Conservation (phyloP, 2,113 vertebrate genomes). For the Euleptes europaea region DNA sequence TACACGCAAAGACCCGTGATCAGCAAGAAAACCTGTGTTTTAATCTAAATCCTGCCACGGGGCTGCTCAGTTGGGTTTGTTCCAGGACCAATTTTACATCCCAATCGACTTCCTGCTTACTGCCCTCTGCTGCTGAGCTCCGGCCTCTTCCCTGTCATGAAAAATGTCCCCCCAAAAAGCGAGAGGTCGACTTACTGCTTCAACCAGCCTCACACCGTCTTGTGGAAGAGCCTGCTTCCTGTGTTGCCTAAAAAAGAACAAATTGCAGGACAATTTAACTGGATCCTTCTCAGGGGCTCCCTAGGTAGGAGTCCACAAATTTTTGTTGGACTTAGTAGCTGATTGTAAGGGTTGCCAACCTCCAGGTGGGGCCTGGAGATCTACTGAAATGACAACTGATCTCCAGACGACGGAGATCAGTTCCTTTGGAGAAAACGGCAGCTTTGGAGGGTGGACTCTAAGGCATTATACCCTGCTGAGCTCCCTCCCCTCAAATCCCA, state of each 20-base stretch:
- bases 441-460: no score
- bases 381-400: no score
- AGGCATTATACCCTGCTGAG: no score
- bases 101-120: background rate
- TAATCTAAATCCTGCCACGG: background rate
- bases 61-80: background rate
- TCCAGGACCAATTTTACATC: background rate
- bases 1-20: no score
- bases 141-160: background rate
- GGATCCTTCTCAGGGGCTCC: background rate
- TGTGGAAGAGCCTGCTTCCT: constrained; percentile 29
- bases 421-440: no score
- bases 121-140: background rate
- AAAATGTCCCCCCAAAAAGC: no score
- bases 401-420: no score
- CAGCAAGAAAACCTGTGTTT: no score
- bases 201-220: constrained; percentile 17
- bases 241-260: constrained; percentile 56
- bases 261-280: background rate
- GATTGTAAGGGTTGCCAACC: no score
- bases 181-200: constrained; percentile 37
- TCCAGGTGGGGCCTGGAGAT: no score
- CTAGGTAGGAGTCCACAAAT: background rate
- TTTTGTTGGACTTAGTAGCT: background rate
- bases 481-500: no score